Evolutionary conservation across 2,888 invertebrate species (phyloP).

Genomic region (Onthophagus sagittarius): DNA sequence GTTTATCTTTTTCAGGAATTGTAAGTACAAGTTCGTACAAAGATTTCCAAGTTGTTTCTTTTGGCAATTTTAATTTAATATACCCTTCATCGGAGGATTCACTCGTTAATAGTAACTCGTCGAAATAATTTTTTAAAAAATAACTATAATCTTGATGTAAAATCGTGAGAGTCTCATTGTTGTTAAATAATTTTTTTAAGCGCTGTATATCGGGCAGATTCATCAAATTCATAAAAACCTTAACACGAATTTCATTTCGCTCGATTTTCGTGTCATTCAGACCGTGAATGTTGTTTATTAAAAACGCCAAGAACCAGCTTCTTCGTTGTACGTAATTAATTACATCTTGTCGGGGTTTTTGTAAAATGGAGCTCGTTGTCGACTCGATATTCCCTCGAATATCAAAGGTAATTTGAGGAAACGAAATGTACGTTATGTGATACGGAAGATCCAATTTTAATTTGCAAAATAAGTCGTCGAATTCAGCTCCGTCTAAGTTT

Average conservation of each 20-base stretch:
- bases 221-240: constrained; percentile 59
- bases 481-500: constrained; percentile 61
- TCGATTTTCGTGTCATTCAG: constrained; percentile 55
- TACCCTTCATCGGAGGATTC: constrained; percentile 6
- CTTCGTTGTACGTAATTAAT: constrained; percentile 61
- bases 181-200: constrained; percentile 54
- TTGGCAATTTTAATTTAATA: constrained; percentile 9
- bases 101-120: neutral
- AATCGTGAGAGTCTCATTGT: constrained; percentile 58
- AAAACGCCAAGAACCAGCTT: constrained; percentile 66
- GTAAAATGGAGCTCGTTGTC: constrained; percentile 38
- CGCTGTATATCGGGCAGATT: constrained; percentile 54
- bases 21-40: constrained; percentile 53
- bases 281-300: constrained; percentile 62
- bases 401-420: constrained; percentile 54
- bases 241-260: constrained; percentile 52
- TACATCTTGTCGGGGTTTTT: constrained; percentile 52
- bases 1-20: constrained; percentile 53
- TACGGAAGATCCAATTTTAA: constrained; percentile 71
- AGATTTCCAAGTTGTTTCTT: constrained; percentile 40
- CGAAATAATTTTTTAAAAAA: constrained; percentile 8
- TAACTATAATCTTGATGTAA: constrained; percentile 52
- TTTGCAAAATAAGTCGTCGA: constrained; percentile 65
- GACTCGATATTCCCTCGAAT: neutral
- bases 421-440: constrained; percentile 68